Percentiles rank a stretch among this genome's conserved stretches.
These are phyloP conservation scores for Drosophila ercepeae DNA, from an alignment of 1,140 invertebrate genomes.

Conservation along the genomic window DNA sequence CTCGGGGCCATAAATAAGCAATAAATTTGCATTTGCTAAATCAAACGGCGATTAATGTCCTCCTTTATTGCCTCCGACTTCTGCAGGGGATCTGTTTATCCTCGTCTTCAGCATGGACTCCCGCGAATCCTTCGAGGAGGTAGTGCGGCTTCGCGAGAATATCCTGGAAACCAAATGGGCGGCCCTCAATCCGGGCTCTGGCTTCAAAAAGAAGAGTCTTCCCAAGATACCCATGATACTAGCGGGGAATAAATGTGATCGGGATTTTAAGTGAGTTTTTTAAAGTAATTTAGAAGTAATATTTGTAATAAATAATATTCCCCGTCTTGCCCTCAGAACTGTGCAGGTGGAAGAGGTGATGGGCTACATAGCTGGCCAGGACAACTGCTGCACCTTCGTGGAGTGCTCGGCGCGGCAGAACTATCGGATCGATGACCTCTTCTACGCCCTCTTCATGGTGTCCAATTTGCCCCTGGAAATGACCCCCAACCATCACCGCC, in stretches of 20 bases:
- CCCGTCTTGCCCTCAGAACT: conserved; percentile 84
- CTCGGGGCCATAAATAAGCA: conserved; percentile 58
- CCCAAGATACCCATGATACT: conserved; percentile 91
- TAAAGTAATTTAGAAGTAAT: background rate
- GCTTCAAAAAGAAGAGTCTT: conserved; percentile 86
- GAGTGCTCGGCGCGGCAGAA: conserved; percentile 93
- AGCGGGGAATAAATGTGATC: conserved; percentile 93
- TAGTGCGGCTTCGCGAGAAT: conserved; percentile 91
- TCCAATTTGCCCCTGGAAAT: conserved; percentile 93
- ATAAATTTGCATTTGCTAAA: conserved; percentile 76
- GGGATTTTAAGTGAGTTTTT: conserved; percentile 87
- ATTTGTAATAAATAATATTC: background rate
- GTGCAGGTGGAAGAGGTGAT: conserved; percentile 89
- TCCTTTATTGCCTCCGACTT: conserved; percentile 51
- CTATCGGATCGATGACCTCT: conserved; percentile 91
- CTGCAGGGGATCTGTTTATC: conserved; percentile 92
- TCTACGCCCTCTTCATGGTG: conserved; percentile 91
- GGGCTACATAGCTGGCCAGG: conserved; percentile 88
- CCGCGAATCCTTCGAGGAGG: conserved; percentile 93
- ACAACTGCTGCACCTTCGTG: conserved; percentile 90
- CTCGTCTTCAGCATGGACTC: conserved; percentile 93
- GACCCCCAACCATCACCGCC: conserved; percentile 93
- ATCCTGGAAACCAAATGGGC: conserved; percentile 92
- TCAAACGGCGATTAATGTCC: conserved; percentile 62
- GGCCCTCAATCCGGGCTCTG: conserved; percentile 86